Evolutionary conservation across 2,888 invertebrate genomes (phyloP).

Genomic region (Apocheima hispidaria): DNA sequence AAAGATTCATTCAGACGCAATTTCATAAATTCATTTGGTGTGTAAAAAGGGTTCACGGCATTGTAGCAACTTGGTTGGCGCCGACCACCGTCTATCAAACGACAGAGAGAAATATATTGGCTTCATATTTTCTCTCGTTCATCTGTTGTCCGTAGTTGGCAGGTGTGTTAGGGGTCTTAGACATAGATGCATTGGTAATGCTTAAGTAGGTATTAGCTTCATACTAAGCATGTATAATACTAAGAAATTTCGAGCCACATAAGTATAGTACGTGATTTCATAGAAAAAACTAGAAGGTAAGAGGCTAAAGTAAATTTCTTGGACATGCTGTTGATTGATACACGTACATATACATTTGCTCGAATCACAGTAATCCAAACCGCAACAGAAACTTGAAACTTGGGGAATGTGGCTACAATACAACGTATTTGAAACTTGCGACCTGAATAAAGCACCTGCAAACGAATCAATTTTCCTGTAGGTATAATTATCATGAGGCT

Average conservation of each 20-base stretch:
- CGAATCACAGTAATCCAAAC: constrained; percentile 42
- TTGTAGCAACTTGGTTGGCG: too few species aligned
- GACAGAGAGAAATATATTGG: too few species aligned
- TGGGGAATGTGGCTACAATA: constrained; percentile 48
- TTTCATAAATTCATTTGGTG: too few species aligned
- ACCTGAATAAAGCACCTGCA: constrained; percentile 35
- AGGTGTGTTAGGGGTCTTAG: background rate
- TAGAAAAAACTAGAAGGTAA: background rate
- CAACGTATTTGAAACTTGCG: constrained; percentile 27
- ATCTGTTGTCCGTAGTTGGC: background rate
- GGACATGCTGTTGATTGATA: background rate
- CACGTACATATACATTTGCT: background rate
- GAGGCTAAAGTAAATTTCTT: constrained; percentile 3
- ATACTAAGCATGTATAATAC: background rate
- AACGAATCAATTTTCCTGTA: constrained; percentile 29
- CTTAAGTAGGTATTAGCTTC: background rate
- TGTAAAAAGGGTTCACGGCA: too few species aligned
- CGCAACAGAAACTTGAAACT: constrained; percentile 56
- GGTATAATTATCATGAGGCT: constrained; percentile 20
- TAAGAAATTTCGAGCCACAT: background rate
- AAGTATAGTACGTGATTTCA: background rate
- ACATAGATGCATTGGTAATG: too few species aligned
- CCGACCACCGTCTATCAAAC: too few species aligned
- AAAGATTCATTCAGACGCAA: too few species aligned
- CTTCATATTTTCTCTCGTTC: too few species aligned